These are phyloP conservation scores for Choreutis nemorana DNA, from an alignment of 2,888 invertebrate species.

Conservation along the genomic window DNA sequence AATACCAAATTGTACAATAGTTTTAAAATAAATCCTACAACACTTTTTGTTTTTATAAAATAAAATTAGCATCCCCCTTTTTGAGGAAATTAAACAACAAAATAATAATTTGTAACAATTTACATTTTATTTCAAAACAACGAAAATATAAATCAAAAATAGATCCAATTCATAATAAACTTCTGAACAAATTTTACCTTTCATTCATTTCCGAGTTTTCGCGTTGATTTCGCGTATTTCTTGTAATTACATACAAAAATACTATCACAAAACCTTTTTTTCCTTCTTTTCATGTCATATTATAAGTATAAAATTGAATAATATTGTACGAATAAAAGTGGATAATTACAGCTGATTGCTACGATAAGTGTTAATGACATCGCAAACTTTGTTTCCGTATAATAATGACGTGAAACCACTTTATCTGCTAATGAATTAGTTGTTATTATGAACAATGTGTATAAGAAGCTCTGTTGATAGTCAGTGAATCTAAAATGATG, in stretches of 20 bases:
- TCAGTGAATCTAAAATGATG: constrained; percentile 35
- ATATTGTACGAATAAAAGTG: constrained; percentile 5
- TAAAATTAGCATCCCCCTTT: too few relatives aligned
- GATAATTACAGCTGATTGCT: constrained; percentile 1
- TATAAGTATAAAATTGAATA: constrained; percentile 9
- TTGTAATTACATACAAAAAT: constrained; percentile 5
- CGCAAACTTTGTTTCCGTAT: constrained; percentile 24
- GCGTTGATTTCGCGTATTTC: too few relatives aligned
- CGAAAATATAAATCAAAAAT: too few relatives aligned
- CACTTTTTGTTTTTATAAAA: too few relatives aligned
- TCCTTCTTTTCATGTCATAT: constrained; percentile 9
- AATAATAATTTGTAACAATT: too few relatives aligned
- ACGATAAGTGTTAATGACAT: constrained; percentile 10
- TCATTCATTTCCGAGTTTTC: too few relatives aligned
- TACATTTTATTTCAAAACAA: too few relatives aligned
- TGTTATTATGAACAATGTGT: constrained; percentile 19
- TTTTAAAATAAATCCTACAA: too few relatives aligned
- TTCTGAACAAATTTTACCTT: too few relatives aligned
- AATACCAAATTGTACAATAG: too few relatives aligned
- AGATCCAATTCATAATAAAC: too few relatives aligned
- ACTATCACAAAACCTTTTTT: constrained; percentile 7
- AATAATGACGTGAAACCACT: constrained; percentile 33
- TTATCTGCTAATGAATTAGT: constrained; percentile 7
- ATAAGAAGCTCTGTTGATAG: constrained; percentile 13
- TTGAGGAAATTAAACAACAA: too few relatives aligned